These are phyloP conservation scores for Cynodonichthys magdalenae DNA, from an alignment of 2,797 vertebrate species.

Conservation along the genomic window DNA sequence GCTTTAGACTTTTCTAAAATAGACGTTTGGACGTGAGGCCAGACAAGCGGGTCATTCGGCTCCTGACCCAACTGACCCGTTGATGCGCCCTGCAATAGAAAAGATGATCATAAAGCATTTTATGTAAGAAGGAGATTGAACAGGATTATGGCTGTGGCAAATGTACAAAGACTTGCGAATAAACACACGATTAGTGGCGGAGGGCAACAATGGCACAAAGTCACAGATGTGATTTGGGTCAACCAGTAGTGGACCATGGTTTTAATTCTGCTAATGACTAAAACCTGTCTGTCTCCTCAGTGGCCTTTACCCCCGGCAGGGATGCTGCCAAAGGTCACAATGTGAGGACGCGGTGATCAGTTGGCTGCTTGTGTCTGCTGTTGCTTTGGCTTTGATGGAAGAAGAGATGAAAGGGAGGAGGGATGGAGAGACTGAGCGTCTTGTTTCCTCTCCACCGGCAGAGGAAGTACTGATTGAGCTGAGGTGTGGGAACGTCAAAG, in stretches of 20 bases:
- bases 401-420: slow-evolving; percentile 60
- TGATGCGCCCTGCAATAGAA: slow-evolving; percentile 45
- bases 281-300: slow-evolving; percentile 47
- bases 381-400: slow-evolving; percentile 47
- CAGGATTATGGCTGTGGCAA: slow-evolving; percentile 59
- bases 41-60: slow-evolving; percentile 24
- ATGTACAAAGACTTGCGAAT: slow-evolving; percentile 50
- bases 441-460: slow-evolving; percentile 60
- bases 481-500: slow-evolving; percentile 74
- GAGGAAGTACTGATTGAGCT: slow-evolving; percentile 70
- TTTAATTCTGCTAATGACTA: slow-evolving; percentile 67
- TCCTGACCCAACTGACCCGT: slow-evolving; percentile 40
- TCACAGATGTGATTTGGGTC: slow-evolving; percentile 63
- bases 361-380: slow-evolving; percentile 33
- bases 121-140: slow-evolving; percentile 69
- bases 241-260: slow-evolving; percentile 48
- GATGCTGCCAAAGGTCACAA: slow-evolving; percentile 39
- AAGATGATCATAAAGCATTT: slow-evolving; percentile 72
- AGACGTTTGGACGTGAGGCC: slow-evolving; percentile 49
- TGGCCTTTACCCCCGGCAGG: slow-evolving; percentile 10
- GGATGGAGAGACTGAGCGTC: slow-evolving; percentile 45
- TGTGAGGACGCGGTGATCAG: slow-evolving; percentile 45
- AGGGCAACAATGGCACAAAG: slow-evolving; percentile 57
- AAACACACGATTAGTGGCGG: slow-evolving; percentile 33
- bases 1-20: slow-evolving; percentile 42